Evolutionary conservation across 1,140 invertebrate genomes (phyloP).

Genomic region (Drosophila orosa): DNA sequence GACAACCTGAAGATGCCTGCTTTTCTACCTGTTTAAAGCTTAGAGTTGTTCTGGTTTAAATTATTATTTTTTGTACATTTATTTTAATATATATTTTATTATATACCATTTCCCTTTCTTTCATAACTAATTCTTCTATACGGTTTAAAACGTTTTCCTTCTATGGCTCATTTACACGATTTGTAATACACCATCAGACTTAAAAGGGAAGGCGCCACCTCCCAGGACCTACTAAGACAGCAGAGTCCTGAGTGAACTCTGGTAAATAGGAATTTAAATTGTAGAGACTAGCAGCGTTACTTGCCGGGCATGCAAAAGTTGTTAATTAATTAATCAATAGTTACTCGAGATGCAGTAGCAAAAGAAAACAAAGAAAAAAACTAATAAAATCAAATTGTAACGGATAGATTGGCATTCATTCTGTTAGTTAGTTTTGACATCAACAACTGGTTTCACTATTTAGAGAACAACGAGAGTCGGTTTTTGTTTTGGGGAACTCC

Average conservation of each 20-base stretch:
- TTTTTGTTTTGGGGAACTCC: constrained; percentile 5
- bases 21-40: too few species aligned
- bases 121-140: too few species aligned
- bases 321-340: constrained; percentile 23
- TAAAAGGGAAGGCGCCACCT: background rate
- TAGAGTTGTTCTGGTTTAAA: too few species aligned
- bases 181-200: background rate
- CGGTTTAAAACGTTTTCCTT: background rate
- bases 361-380: constrained; percentile 7
- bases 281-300: constrained; percentile 12
- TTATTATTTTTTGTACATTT: too few species aligned
- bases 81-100: too few species aligned
- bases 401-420: constrained; percentile 27
- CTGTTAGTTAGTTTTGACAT: constrained; percentile 9
- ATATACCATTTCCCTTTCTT: too few species aligned
- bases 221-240: constrained; percentile 4
- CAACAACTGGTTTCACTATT: constrained; percentile 4
- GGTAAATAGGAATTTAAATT: background rate
- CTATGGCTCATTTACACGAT: background rate
- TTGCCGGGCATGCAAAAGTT: constrained; percentile 30
- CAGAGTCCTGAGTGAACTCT: background rate
- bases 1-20: too few species aligned
- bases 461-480: constrained; percentile 9
- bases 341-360: constrained; percentile 33
- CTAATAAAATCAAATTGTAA: constrained; percentile 1